These are phyloP conservation scores for Monodelphis domestica DNA, from an alignment of 2,797 vertebrate genomes.

Conservation along the genomic window DNA sequence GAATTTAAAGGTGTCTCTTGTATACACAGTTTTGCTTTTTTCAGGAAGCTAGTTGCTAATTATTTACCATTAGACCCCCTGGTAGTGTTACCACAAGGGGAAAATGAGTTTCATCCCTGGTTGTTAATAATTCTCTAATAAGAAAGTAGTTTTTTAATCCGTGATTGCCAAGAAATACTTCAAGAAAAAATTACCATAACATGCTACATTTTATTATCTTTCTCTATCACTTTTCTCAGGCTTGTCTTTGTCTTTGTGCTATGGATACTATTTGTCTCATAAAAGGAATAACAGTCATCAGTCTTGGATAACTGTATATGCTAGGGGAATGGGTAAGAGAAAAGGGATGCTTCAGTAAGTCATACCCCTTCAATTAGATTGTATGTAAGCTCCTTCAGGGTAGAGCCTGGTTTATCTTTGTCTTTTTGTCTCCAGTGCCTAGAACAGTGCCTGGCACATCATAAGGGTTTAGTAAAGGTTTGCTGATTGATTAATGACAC, in stretches of 20 bases:
- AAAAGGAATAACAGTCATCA: not conserved
- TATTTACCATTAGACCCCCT: not conserved
- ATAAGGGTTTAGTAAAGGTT: not conserved
- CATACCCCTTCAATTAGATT: not conserved
- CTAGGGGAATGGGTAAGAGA: not conserved
- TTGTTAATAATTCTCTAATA: not conserved
- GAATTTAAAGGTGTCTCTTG: not conserved
- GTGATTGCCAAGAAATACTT: not conserved
- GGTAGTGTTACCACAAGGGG: not conserved
- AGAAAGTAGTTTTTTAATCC: not conserved
- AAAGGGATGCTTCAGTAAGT: not conserved
- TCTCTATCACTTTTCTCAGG: not conserved
- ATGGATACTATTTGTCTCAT: not conserved
- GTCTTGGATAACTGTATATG: not conserved
- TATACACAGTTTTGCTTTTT: not conserved
- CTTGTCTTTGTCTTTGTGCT: not conserved
- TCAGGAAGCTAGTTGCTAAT: not conserved
- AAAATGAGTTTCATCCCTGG: not conserved
- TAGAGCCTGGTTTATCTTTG: not conserved
- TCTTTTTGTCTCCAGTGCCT: not conserved
- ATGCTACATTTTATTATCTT: not conserved
- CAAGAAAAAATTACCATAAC: not conserved
- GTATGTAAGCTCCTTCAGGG: not conserved
- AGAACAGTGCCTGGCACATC: not conserved
- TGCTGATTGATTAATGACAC: not conserved